Conservation (phyloP, 2,888 invertebrate species). For the Epirrita christyi region DNA sequence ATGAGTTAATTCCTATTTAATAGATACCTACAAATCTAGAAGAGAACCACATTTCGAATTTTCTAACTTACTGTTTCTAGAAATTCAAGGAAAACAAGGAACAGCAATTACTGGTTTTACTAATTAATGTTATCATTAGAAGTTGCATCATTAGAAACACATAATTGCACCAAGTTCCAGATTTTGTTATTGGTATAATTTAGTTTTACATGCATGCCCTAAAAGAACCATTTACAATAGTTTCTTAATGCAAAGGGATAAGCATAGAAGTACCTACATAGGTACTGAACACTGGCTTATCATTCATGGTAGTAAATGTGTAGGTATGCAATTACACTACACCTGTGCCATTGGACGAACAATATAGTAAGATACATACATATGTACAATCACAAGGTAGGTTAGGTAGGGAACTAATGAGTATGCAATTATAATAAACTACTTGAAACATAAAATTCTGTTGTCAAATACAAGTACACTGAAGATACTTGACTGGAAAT, state of each 20-base stretch:
- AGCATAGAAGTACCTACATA: background rate
- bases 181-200: background rate
- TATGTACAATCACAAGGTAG: conserved; percentile 9
- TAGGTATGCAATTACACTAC: conserved; percentile 26
- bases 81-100: conserved; percentile 6
- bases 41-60: background rate
- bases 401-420: conserved; percentile 21
- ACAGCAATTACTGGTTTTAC: conserved; percentile 13
- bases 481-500: conserved; percentile 20
- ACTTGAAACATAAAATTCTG: conserved; percentile 23
- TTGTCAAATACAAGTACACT: conserved; percentile 13
- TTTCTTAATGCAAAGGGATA: background rate
- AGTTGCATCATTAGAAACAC: conserved; percentile 6
- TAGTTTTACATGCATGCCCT: background rate
- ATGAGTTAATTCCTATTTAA: background rate
- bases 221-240: background rate
- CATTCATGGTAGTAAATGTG: conserved; percentile 22
- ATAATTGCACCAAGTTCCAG: background rate
- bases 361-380: conserved; percentile 19
- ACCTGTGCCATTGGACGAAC: conserved; percentile 29
- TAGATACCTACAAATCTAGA: background rate
- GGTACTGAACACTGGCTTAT: conserved; percentile 18
- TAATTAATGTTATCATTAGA: conserved; percentile 15
- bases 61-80: background rate
- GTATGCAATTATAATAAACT: conserved; percentile 26